Percentiles rank a stretch among this genome's conserved stretches.
phyloP scores from a whole-genome alignment of 2,888 invertebrate species.

The Smittia aterrima region DNA sequence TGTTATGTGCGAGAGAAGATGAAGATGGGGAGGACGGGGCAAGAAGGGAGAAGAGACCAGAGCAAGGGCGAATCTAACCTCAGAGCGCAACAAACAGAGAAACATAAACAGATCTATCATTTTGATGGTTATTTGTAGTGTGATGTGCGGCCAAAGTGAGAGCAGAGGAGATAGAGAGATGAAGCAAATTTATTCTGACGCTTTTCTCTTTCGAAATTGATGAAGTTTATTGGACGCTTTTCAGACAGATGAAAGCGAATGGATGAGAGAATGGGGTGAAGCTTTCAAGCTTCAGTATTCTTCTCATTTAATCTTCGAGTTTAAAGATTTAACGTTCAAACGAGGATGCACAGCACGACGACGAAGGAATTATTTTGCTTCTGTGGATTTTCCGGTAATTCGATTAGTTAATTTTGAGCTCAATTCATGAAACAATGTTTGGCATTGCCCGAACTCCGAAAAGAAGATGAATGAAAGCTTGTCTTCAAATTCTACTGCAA shows the following conservation, averaged over 20 bases:
- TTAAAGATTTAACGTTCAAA: background rate
- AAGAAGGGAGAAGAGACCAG: background rate
- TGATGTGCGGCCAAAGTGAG: constrained; percentile 1
- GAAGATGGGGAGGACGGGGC: background rate
- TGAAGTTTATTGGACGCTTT: constrained; percentile 39
- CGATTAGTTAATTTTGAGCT: constrained; percentile 29
- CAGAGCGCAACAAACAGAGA: constrained; percentile 30
- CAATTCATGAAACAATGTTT: constrained; percentile 22
- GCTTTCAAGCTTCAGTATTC: background rate
- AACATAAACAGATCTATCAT: constrained; percentile 42
- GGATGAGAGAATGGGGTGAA: background rate
- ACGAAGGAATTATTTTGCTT: background rate
- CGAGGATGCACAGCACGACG: background rate
- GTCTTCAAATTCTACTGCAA: background rate
- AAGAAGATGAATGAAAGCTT: constrained; percentile 16
- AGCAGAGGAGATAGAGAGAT: background rate
- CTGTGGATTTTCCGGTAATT: background rate
- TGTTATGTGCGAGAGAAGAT: constrained; percentile 34
- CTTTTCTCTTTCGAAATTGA: constrained; percentile 20
- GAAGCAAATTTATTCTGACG: constrained; percentile 21
- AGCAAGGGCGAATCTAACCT: constrained; percentile 10
- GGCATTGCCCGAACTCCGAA: background rate
- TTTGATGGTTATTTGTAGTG: constrained; percentile 39
- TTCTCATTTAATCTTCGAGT: background rate
- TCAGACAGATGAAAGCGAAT: constrained; percentile 21